Evolutionary conservation across 2,113 vertebrate genomes (phyloP), one percentile per base, ranked within the genome.

Genomic region (Steatornis caripensis): DNA sequence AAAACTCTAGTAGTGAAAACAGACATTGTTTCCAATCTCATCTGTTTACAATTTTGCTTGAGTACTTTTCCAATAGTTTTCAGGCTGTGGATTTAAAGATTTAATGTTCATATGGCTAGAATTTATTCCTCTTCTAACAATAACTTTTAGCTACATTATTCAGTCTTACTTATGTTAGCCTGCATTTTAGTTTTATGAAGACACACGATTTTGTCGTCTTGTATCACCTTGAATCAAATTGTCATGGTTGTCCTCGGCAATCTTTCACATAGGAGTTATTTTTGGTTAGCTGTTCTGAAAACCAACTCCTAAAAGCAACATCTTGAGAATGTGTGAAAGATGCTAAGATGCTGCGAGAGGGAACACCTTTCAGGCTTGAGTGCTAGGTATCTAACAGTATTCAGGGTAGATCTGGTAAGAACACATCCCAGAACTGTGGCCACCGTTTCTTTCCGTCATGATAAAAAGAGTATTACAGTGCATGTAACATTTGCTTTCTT

Each of bases 1-100:
- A 91, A 82, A 93, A 91, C 39, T 76, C 36, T 7, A 91, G 41
- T 22, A 91, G 57, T 80, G 89, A 95, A 95, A 96, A 94, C 51
- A 86, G 70, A 88, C 74, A 16, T 36, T 82, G 84, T 55, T 76
- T 91, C 41, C 78, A 86, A 21, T 91, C 84, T 92, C 88, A 68
- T 94, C 87, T 93, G 84, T 84, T 95, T 81, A 90, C 81, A 92
- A 45, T 94, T 90, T 84, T 86, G 43, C 24, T 81, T 55, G 48
- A 92, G 77, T 81, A 71, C n/a, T 71, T 61, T 74, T 86, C 49
- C 85, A 95, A 36, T 62, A 78, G 87, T 64, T 92, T 92, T 88
- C 70, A 93, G 79, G 60, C 53, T 74, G 80, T 23, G 81, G 74
- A 89, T 85, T 89, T 81, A 60, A 92, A 85, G 77, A 70, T 64